These are phyloP conservation scores for Apocheima hispidaria DNA, from an alignment of 2,888 invertebrate species.

Conservation along the genomic window DNA sequence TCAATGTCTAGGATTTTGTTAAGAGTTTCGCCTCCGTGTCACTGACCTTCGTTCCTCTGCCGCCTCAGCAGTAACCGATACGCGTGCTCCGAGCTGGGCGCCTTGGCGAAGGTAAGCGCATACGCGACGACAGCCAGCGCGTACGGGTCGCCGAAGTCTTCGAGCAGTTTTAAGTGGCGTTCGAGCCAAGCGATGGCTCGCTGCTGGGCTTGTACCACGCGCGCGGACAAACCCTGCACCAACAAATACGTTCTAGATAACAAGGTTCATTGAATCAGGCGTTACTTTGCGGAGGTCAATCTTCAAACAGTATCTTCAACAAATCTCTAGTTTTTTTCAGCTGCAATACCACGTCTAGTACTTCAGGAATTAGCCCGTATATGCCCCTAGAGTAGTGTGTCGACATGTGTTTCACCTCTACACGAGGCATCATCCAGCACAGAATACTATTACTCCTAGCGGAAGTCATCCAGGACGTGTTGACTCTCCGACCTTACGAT, in stretches of 20 bases:
- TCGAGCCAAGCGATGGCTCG: constrained; percentile 93
- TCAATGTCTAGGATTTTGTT: too few relatives aligned
- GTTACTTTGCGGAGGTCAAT: too few relatives aligned
- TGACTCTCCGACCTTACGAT: too few relatives aligned
- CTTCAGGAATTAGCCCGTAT: too few relatives aligned
- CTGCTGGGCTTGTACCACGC: constrained; percentile 91
- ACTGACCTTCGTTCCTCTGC: constrained; percentile 88
- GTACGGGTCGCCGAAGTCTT: constrained; percentile 91
- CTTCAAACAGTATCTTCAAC: background rate
- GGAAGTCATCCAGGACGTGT: too few relatives aligned
- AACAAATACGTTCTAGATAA: background rate
- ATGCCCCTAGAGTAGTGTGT: too few relatives aligned
- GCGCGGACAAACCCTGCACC: constrained; percentile 88
- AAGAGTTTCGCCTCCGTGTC: too few relatives aligned
- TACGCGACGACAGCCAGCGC: constrained; percentile 96
- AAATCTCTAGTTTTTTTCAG: too few relatives aligned
- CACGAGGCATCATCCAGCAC: too few relatives aligned
- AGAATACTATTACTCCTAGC: too few relatives aligned
- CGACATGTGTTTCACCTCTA: too few relatives aligned
- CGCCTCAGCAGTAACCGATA: constrained; percentile 89
- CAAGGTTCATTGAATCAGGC: background rate
- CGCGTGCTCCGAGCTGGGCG: constrained; percentile 94
- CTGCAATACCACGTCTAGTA: too few relatives aligned
- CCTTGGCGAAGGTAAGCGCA: constrained; percentile 93
- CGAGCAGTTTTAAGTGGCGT: constrained; percentile 91